These are phyloP conservation scores for Calliphora vomitoria DNA, from an alignment of 2,888 invertebrate species.

Conservation along the genomic window DNA sequence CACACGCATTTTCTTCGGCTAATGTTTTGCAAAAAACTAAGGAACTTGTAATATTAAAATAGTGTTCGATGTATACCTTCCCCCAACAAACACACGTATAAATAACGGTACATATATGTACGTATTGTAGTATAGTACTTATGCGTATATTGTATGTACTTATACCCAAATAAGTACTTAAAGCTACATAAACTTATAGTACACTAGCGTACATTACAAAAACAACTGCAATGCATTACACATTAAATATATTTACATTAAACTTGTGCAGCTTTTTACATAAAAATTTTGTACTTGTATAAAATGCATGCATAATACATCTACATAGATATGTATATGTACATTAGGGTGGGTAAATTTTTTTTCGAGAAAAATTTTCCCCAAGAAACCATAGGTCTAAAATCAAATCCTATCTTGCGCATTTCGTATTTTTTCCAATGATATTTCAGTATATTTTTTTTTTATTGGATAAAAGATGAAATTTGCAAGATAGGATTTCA, in stretches of 20 bases:
- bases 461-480: too few species aligned
- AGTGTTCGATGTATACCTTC: too few species aligned
- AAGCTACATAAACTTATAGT: slow-evolving; percentile 30
- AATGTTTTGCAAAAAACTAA: too few species aligned
- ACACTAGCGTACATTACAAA: slow-evolving; percentile 29
- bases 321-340: neutral
- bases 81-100: neutral
- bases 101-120: slow-evolving; percentile 1
- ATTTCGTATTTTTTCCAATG: too few species aligned
- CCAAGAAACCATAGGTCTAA: too few species aligned
- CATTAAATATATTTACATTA: slow-evolving; percentile 59
- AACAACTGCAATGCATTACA: slow-evolving; percentile 49
- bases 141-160: neutral
- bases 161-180: slow-evolving; percentile 31
- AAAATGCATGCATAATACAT: slow-evolving; percentile 42
- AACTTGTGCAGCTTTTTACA: slow-evolving; percentile 58
- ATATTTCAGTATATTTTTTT: too few species aligned
- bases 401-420: too few species aligned
- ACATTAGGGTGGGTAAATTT: too few species aligned
- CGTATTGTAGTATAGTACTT: neutral
- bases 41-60: too few species aligned
- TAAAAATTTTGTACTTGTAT: slow-evolving; percentile 28
- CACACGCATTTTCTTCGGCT: too few species aligned
- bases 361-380: too few species aligned
- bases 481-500: too few species aligned